Evolutionary conservation across 2,113 vertebrate genomes (phyloP), one percentile per base, ranked within the genome.

Genomic region (Coryphaenoides rupestris): DNA sequence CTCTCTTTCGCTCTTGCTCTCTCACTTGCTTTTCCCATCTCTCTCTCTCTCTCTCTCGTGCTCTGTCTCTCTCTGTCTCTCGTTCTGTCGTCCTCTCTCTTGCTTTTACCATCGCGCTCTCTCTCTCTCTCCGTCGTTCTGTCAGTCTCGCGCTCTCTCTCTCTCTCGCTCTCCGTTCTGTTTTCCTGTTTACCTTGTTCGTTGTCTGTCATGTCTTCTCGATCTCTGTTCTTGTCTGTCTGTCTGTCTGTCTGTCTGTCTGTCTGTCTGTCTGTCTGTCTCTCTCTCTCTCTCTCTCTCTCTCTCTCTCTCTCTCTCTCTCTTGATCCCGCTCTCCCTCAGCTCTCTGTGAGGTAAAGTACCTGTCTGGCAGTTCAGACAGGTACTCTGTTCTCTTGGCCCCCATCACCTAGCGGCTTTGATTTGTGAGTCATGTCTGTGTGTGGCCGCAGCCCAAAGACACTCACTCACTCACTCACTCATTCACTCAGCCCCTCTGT

Each of bases 331-430:
- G 60, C 64, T 65, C 62, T 77, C 77, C 82, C 45, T 40, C 33
- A 2, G 24, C 75, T 7, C 66, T 58, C 65, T 82, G 67, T 73
- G 74, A 80, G 83, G 78, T 81, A 76, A 70, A 75, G 46, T 69
- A 69, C 58, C 56, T 60, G 60, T 66, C 49, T 60, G 60, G 66
- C 49, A 65, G 54, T 21, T 21, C 62, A 40, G 55, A 45, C 40
- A 23, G n/a, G 70, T 26, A 26, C 3, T 26, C 24, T 26, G 75
- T 72, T 74, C 56, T n/a, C 59, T 40, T 49, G 65, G 2, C 15
- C 15, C 70, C 7, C 13, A 40, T 12, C 33, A 40, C 3, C 33
- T 40, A 40, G 33, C 33, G 33, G 33, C n/a, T 40, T 9, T 40
- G 33, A 9, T 40, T 12, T 40, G 6, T 40, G 33, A 40, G 5